These are phyloP conservation scores for Metalampra italica DNA, from an alignment of 2,888 invertebrate species.

Conservation along the genomic window DNA sequence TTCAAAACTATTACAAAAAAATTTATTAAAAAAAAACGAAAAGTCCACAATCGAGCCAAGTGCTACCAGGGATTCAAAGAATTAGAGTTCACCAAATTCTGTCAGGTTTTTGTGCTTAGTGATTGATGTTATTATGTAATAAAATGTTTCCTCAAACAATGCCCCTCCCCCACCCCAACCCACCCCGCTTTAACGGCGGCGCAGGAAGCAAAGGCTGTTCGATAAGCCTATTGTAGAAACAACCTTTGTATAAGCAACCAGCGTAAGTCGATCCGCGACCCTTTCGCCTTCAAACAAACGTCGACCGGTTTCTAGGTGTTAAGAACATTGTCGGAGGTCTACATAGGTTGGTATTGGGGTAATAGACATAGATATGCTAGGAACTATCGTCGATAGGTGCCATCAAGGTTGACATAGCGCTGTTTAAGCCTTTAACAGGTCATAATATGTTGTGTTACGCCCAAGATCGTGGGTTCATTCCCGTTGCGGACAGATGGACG, in stretches of 20 bases:
- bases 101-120: too few relatives aligned
- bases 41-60: too few relatives aligned
- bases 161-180: too few relatives aligned
- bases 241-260: slow-evolving; percentile 26
- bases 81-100: too few relatives aligned
- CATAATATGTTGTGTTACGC: too few relatives aligned
- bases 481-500: slow-evolving; percentile 13
- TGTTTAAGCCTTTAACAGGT: not conserved
- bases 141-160: too few relatives aligned
- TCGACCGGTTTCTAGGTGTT: not conserved
- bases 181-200: not conserved
- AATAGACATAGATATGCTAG: not conserved
- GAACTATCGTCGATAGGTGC: not conserved
- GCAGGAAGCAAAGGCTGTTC: slow-evolving; percentile 17
- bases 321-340: not conserved
- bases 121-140: too few relatives aligned
- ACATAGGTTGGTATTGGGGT: not conserved
- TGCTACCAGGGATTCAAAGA: too few relatives aligned
- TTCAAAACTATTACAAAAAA: too few relatives aligned
- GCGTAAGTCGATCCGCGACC: slow-evolving; percentile 17
- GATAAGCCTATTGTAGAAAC: slow-evolving; percentile 28
- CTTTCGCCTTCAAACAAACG: not conserved
- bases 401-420: not conserved
- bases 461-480: slow-evolving; percentile 5
- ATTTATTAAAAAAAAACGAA: too few relatives aligned